These are phyloP conservation scores for Haliclona indistincta DNA, from an alignment of 37 sponge, comb jelly and placozoan species.

Conservation along the genomic window DNA sequence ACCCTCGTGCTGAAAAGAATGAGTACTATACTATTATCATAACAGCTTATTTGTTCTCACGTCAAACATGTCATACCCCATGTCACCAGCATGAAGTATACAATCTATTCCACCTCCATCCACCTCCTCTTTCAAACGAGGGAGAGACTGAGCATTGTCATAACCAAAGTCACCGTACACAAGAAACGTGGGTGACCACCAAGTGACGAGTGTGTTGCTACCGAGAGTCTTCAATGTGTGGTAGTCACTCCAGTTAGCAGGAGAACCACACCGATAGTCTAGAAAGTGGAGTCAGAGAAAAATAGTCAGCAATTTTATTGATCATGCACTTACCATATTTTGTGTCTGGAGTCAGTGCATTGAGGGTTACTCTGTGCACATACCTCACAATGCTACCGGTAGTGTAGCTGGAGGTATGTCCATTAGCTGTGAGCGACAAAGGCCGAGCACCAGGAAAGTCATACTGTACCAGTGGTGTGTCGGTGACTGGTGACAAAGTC, in stretches of 20 bases:
- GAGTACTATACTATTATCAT: too few relatives aligned
- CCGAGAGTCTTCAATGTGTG: conserved; percentile 26
- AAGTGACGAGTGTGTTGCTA: not conserved
- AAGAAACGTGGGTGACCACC: conserved; percentile 3
- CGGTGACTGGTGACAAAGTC: conserved; percentile 5
- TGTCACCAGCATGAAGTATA: conserved; percentile 23
- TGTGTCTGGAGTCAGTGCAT: not conserved
- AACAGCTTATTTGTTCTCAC: not conserved
- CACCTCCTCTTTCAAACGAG: conserved; percentile 11
- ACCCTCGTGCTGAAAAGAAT: conserved; percentile 18
- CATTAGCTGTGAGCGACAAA: too few relatives aligned
- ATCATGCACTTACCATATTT: conserved; percentile 20
- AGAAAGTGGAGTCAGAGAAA: too few relatives aligned
- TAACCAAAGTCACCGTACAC: conserved; percentile 33
- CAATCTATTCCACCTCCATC: conserved; percentile 10
- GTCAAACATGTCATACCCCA: conserved; percentile 28
- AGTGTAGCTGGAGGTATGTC: not conserved
- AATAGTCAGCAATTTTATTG: too few relatives aligned
- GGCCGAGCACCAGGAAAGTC: not conserved
- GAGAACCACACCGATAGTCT: conserved; percentile 30
- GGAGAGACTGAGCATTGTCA: conserved; percentile 24
- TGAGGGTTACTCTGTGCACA: conserved; percentile 23
- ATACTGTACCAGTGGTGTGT: not conserved
- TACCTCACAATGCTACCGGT: not conserved
- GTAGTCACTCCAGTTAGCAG: conserved; percentile 19